These are phyloP conservation scores for Bos taurus DNA, from an alignment of 2,113 vertebrate genomes.

Conservation along the genomic window DNA sequence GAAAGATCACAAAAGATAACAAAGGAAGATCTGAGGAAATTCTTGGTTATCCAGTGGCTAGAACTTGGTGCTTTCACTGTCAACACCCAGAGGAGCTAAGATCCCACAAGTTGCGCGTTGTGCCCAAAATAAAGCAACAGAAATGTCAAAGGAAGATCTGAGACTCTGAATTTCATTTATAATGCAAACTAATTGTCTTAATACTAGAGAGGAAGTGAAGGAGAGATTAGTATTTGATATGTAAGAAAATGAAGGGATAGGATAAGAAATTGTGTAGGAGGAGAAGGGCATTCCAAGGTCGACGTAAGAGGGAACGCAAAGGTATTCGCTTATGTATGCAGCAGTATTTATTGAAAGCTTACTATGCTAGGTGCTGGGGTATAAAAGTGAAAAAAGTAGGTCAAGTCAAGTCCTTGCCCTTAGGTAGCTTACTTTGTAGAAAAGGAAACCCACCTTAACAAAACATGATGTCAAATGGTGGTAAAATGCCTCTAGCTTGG, in stretches of 20 bases:
- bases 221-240: not conserved
- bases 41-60: not conserved
- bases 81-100: not conserved
- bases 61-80: not conserved
- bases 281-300: not conserved
- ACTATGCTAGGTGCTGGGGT: not conserved
- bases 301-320: not conserved
- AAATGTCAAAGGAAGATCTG: not conserved
- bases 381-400: not conserved
- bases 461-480: not conserved
- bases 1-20: not conserved
- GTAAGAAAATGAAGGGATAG: not conserved
- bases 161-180: slow-evolving; percentile 17
- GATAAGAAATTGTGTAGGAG: not conserved
- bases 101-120: not conserved
- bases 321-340: not conserved
- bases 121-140: not conserved
- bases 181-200: not conserved
- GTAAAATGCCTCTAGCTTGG: not conserved
- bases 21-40: not conserved
- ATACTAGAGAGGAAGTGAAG: not conserved
- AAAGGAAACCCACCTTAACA: not conserved
- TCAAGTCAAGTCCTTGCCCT: not conserved
- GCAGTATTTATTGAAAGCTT: not conserved
- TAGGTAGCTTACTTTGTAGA: not conserved